Percentiles rank a stretch among this genome's conserved stretches.
Conservation (phyloP, 2,113 vertebrate species). For the Aegypius monachus region DNA sequence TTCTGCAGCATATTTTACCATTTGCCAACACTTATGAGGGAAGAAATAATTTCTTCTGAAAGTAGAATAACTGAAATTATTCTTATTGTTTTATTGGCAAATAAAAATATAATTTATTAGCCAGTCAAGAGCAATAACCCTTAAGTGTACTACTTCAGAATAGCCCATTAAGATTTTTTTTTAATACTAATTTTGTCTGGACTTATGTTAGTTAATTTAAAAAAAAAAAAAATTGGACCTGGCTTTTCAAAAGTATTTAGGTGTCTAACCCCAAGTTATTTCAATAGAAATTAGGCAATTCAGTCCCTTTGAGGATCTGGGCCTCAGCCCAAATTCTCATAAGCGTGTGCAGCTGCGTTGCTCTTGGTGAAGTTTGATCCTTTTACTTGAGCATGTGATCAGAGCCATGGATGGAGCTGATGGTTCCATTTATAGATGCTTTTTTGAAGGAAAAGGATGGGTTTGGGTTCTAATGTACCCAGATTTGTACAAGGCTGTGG, state of each 20-base stretch:
- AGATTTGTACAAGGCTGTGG: accelerated
- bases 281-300: background rate
- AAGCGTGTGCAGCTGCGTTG: background rate
- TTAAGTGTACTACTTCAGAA: background rate
- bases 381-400: accelerated
- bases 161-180: constrained; percentile 12
- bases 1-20: background rate
- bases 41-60: constrained; percentile 7
- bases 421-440: background rate
- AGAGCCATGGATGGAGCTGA: background rate
- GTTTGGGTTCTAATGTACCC: background rate
- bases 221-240: background rate
- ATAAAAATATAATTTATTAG: constrained; percentile 62
- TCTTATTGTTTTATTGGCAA: constrained; percentile 62
- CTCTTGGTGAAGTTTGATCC: accelerated
- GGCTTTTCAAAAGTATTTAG: background rate
- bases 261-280: background rate
- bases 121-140: constrained; percentile 51
- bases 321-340: background rate
- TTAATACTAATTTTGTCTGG: constrained; percentile 40
- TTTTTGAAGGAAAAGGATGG: background rate
- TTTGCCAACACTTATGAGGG: background rate
- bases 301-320: background rate
- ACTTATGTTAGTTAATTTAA: background rate
- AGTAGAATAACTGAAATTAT: constrained; percentile 47